Evolutionary conservation across 2,113 vertebrate species (phyloP), one percentile per base, ranked within the genome.

Genomic region (Thamnaconus septentrionalis): DNA sequence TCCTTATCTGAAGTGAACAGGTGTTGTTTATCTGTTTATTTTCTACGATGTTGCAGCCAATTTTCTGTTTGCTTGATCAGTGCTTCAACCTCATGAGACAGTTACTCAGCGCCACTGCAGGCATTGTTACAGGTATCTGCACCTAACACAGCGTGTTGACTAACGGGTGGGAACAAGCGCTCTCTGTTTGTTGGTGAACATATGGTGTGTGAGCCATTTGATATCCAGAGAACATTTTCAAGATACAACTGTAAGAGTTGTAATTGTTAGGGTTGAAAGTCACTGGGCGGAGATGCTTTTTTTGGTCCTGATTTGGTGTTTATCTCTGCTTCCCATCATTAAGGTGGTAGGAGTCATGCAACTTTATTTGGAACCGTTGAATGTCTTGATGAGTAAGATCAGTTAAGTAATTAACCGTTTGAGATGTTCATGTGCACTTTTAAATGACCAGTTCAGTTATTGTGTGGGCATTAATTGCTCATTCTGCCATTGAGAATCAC

Each of bases 51-150:
- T 39, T 39, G 48, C 58, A 8, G 41, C 71, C 63, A 5, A 48
- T 64, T 43, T 31, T 61, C 57, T 72, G 56, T 49, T 64, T 72
- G 56, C 45, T 64, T 72, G 59, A 74, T 65, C 61, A 65, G 67
- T 52, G 54, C 53, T 53, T 59, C 53, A 72, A 67, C 56, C 53
- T 58, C 45, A 61, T 42, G 71, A 64, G 67, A 64, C 76, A 73
- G 59, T 80, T 76, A 73, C 66, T 60, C 61, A 59, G 66, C 74
- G 57, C 12, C 57, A 47, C 76, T 61, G 69, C 57, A 61, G 66
- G 65, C 47, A 43, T 45, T 45, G 41, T 65, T 62, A 59, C 58
- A 42, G 61, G 67, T 76, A 56, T 79, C 79, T 66, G 72, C 59
- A 11, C 64, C 49, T 56, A 50, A 42, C 61, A 56, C 49, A 1